Percentiles rank a stretch among this genome's conserved stretches.
Conservation (phyloP, 2,797 vertebrate species). For the Astyanax mexicanus region DNA sequence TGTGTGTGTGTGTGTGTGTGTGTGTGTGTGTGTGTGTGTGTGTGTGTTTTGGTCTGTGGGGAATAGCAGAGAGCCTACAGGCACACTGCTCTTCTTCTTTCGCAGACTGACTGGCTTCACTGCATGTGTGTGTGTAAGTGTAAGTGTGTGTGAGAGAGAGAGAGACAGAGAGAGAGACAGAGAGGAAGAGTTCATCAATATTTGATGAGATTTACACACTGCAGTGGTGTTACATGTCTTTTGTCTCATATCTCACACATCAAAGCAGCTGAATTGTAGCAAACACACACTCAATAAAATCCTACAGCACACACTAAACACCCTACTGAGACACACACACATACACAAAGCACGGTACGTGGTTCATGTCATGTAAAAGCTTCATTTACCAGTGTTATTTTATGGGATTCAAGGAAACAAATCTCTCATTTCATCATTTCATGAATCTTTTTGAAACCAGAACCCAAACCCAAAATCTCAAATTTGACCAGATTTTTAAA, state of each 20-base stretch:
- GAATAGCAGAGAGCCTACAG: conserved; percentile 8
- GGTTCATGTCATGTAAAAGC: no score
- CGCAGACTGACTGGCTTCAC: conserved; percentile 21
- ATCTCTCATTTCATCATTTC: no score
- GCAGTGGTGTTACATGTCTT: conserved; percentile 40
- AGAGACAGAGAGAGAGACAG: conserved; percentile 4
- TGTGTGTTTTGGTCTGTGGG: background rate
- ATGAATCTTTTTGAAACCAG: no score
- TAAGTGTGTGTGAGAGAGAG: background rate
- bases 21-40: background rate
- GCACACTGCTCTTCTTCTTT: background rate
- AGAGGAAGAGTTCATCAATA: conserved; percentile 48
- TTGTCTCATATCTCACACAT: conserved; percentile 44
- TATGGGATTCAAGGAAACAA: no score
- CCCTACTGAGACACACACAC: no score
- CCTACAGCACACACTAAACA: background rate
- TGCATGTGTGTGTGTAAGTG: background rate
- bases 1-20: no score
- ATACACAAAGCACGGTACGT: no score
- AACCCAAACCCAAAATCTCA: no score
- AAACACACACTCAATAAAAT: background rate
- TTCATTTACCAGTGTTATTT: no score
- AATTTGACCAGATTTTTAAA: no score
- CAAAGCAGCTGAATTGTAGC: conserved; percentile 1
- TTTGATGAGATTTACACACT: conserved; percentile 56